Evolutionary conservation across 2,888 invertebrate genomes (phyloP), one percentile per base, ranked within the genome.

Genomic region (Nyleta sp.): DNA sequence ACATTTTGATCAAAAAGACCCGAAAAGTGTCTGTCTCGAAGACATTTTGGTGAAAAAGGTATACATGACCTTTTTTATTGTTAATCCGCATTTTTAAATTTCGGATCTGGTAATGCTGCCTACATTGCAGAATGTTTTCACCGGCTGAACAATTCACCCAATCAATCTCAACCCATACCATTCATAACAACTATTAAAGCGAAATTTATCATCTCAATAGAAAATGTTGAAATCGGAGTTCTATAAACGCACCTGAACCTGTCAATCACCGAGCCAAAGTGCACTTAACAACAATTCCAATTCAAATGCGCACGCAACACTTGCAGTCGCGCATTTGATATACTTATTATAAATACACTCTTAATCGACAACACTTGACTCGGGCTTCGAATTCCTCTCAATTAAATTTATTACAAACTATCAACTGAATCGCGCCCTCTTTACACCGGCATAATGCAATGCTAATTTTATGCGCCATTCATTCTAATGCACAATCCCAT

Each of bases 381-480:
- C 62, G 40, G 62, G 62, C 53, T 71, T 62, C 71, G 35, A 62
- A 62, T 53, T 71, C 52, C 60, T 44, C 22, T 7, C 62, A 62
- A 62, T 71, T 55, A 46, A 71, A 71, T 60, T 71, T 46, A 53
- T 62, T 44, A 17, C 53, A 46, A 53, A 46, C 40, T 53, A 60
- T 60, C 71, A 62, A 55, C 53, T 62, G 38, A 53, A 55, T 53
- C 59, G 52, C 33, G 28, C 53, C n/a, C 18, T 59, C 33, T 71
- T 71, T 71, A 53, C 48, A 28, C 3, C 13, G 2, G 13, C 13
- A n/a, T 68, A 68, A 70, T 60, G 70, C 52, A 42, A 70, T 70
- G 59, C 18, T 52, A 70, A 70, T 60, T 60, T 70, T 42, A 70
- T 72, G 55, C 62, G 48, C 20, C 62, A 33, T 64, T 72, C 64